Percentiles rank a stretch among this genome's conserved stretches.
These are phyloP conservation scores for Machimus rusticus DNA, from an alignment of 2,888 invertebrate genomes.

Conservation along the genomic window DNA sequence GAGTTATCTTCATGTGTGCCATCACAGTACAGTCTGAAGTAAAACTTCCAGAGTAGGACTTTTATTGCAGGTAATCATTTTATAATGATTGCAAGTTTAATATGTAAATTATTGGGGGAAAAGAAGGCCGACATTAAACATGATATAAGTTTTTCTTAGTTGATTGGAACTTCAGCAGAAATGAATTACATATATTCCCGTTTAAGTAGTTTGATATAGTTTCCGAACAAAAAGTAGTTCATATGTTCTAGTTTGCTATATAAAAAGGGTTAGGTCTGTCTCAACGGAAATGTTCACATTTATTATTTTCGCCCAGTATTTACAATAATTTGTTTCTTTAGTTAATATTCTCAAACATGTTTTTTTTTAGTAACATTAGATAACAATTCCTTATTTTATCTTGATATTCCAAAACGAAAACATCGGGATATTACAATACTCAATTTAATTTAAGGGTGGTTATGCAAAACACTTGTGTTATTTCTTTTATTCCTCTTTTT, in stretches of 20 bases:
- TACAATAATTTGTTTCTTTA: too few species aligned
- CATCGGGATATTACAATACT: background rate
- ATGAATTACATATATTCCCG: background rate
- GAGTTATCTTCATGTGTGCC: conserved; percentile 7
- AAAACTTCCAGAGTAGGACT: background rate
- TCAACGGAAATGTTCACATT: background rate
- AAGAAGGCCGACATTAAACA: background rate
- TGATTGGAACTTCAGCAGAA: background rate
- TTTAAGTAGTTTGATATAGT: background rate
- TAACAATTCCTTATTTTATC: background rate
- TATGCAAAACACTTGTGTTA: background rate
- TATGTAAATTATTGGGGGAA: background rate
- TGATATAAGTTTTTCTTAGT: background rate
- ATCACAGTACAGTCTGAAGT: background rate
- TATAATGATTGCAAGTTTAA: background rate
- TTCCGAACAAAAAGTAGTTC: background rate
- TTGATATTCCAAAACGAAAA: background rate
- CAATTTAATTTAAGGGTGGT: background rate
- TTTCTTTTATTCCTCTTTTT: background rate
- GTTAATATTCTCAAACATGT: too few species aligned
- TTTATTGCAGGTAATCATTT: background rate
- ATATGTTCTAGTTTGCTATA: background rate
- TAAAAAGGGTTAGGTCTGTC: background rate
- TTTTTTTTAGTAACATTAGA: too few species aligned
- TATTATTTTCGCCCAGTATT: background rate